These are phyloP conservation scores for Lithobates sylvaticus DNA, from an alignment of 2,797 vertebrate species.

Conservation along the genomic window DNA sequence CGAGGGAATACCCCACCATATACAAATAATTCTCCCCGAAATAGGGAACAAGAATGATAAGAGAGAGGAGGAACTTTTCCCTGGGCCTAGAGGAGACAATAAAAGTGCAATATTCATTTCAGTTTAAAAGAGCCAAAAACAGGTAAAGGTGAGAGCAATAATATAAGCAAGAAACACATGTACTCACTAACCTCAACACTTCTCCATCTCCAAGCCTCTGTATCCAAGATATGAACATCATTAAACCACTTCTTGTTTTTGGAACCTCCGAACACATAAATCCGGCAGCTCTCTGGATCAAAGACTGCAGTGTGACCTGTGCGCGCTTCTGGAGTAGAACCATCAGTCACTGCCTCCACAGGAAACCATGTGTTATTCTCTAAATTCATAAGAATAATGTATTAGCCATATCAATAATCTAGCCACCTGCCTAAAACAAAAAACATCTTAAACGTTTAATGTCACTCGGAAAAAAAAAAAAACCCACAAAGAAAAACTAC, in stretches of 20 bases:
- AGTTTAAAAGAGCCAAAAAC: too few relatives aligned
- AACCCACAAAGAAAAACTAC: too few relatives aligned
- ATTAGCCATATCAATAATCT: too few relatives aligned
- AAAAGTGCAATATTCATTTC: background rate
- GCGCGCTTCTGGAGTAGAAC: slow-evolving; percentile 80
- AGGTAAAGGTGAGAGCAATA: too few relatives aligned
- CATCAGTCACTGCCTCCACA: slow-evolving; percentile 78
- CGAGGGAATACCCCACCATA: slow-evolving; percentile 80
- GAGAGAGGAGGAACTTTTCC: slow-evolving; percentile 82
- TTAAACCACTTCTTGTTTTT: slow-evolving; percentile 85
- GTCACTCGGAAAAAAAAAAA: too few relatives aligned
- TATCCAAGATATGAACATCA: slow-evolving; percentile 83
- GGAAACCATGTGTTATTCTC: slow-evolving; percentile 80
- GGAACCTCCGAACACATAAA: slow-evolving; percentile 82
- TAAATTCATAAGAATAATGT: slow-evolving; percentile 54
- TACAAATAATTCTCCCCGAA: slow-evolving; percentile 80
- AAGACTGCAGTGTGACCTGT: slow-evolving; percentile 80
- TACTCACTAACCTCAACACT: slow-evolving; percentile 76
- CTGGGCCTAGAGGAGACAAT: slow-evolving; percentile 72
- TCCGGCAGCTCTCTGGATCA: slow-evolving; percentile 76
- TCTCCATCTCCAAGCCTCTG: slow-evolving; percentile 81
- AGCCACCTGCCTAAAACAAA: too few relatives aligned
- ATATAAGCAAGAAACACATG: background rate
- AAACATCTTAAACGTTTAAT: too few relatives aligned
- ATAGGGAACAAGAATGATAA: slow-evolving; percentile 82